Conservation (phyloP, 2,113 vertebrate genomes). For the Euleptes europaea region DNA sequence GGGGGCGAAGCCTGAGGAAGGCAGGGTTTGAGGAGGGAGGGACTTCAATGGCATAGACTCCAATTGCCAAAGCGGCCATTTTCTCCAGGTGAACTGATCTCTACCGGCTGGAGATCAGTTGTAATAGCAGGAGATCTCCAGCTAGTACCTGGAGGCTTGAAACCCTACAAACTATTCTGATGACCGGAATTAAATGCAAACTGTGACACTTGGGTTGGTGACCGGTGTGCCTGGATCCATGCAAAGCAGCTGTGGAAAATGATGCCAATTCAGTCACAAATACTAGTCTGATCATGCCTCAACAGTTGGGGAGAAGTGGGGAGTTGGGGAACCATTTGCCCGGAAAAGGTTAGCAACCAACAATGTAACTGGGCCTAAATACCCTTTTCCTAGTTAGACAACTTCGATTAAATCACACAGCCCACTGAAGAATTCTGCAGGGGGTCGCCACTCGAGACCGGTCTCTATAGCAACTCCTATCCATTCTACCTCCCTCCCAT, state of each 20-base stretch:
- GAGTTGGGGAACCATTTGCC: not conserved
- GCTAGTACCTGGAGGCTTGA: too few species aligned
- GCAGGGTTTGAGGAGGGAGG: too few species aligned
- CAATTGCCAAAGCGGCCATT: too few species aligned
- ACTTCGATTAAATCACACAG: slow-evolving; percentile 7
- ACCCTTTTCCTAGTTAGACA: not conserved
- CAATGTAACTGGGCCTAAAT: slow-evolving; percentile 1
- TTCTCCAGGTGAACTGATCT: too few species aligned
- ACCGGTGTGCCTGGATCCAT: too few species aligned
- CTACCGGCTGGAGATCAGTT: too few species aligned
- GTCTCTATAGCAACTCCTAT: not conserved
- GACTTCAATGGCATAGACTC: too few species aligned
- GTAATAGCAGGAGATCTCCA: too few species aligned
- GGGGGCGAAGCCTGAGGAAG: too few species aligned
- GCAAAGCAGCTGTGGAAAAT: too few species aligned
- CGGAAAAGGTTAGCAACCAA: not conserved
- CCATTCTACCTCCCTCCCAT: not conserved
- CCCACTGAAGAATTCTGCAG: not conserved
- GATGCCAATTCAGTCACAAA: not conserved
- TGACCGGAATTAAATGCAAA: too few species aligned
- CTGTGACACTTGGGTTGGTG: too few species aligned
- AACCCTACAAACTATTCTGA: not conserved
- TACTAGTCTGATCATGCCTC: not conserved
- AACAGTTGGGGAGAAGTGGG: not conserved
- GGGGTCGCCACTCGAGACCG: not conserved